Conservation (phyloP, 2,113 vertebrate species). For the Cebus imitator region DNA sequence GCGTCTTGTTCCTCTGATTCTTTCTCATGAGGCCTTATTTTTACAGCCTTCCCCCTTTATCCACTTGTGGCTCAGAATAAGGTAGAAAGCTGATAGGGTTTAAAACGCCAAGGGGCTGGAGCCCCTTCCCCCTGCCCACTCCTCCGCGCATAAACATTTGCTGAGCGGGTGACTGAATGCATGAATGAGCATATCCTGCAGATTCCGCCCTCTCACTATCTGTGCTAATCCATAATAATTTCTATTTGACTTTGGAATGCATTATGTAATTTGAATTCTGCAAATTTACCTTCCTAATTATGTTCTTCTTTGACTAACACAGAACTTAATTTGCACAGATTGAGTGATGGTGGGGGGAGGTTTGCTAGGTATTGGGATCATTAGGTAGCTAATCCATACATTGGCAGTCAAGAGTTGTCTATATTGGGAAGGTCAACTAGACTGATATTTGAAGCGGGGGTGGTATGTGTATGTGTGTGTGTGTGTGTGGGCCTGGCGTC, state of each 20-base stretch:
- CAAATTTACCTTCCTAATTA: conserved; percentile 69
- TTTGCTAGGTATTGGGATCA: background rate
- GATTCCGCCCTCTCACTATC: background rate
- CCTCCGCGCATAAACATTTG: background rate
- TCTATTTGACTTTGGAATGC: conserved; percentile 60
- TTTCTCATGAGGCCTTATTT: background rate
- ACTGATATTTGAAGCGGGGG: background rate
- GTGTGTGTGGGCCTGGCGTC: background rate
- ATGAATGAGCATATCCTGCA: background rate
- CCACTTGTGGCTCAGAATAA: background rate
- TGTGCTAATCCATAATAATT: conserved; percentile 49
- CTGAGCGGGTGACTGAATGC: background rate
- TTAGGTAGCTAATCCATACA: conserved; percentile 22
- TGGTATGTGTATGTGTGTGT: rapidly evolving
- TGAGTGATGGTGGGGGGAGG: background rate
- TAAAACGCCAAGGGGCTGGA: background rate
- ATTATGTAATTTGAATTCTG: conserved; percentile 62
- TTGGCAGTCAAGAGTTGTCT: conserved; percentile 30
- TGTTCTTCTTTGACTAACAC: conserved; percentile 63
- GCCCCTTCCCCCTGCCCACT: background rate
- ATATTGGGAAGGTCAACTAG: background rate
- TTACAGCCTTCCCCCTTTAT: background rate
- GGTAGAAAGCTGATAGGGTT: background rate
- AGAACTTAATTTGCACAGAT: conserved; percentile 48
- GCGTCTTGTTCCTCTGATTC: background rate